Evolutionary conservation across 2,113 vertebrate genomes (phyloP).

Genomic region (Climacteris rufus): DNA sequence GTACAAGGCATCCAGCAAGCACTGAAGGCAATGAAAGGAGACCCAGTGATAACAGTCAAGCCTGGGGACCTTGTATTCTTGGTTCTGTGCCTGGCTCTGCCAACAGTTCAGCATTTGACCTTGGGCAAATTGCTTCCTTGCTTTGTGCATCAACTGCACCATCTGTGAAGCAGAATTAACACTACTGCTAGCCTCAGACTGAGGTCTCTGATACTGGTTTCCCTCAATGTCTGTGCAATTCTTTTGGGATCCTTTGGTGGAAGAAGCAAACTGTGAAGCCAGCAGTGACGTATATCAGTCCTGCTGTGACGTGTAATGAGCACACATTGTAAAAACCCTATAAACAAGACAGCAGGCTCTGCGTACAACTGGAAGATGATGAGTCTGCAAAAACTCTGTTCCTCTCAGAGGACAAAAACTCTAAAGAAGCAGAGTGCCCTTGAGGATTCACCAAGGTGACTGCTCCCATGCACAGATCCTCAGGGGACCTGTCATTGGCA

Average conservation of each 20-base stretch:
- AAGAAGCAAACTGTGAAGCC: neutral
- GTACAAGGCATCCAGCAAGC: neutral
- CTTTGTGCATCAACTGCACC: neutral
- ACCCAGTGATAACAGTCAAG: neutral
- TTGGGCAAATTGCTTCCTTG: slow-evolving; percentile 1
- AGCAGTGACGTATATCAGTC: neutral
- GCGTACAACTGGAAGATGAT: fast-evolving
- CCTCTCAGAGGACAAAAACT: neutral
- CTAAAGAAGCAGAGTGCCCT: neutral
- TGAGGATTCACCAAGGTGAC: neutral
- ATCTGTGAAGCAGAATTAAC: neutral
- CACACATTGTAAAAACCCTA: neutral
- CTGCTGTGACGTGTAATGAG: fast-evolving
- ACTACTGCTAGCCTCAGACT: neutral
- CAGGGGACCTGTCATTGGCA: neutral
- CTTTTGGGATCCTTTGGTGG: slow-evolving; percentile 53
- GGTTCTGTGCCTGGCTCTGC: neutral
- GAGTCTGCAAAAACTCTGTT: neutral
- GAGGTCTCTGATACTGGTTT: neutral
- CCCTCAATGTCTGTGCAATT: neutral
- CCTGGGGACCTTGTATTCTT: neutral
- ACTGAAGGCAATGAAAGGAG: neutral
- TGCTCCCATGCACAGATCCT: neutral
- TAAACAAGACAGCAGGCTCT: neutral
- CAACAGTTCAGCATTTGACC: neutral